Conservation (phyloP, 2,113 vertebrate species). For the Toxostoma redivivum region DNA sequence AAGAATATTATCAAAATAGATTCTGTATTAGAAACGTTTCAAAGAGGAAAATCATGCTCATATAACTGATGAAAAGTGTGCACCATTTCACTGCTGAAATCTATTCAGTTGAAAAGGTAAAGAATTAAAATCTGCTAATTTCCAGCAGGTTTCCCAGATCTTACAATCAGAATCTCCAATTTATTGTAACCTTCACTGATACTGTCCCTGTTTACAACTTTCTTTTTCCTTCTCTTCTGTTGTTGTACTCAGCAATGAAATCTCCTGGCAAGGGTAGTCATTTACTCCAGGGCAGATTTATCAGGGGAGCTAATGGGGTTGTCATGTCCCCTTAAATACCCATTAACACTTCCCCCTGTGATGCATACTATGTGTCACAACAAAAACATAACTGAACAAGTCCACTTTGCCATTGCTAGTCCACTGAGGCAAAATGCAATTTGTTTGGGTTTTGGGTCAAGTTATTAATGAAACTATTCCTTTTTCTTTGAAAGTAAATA, state of each 20-base stretch:
- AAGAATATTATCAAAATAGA: not conserved
- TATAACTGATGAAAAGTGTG: not conserved
- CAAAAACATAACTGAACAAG: not conserved
- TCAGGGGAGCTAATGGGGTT: constrained; percentile 15
- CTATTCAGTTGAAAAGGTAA: not conserved
- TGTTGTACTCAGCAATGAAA: not conserved
- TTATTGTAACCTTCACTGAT: not conserved
- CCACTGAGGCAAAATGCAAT: not conserved
- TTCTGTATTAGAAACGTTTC: not conserved
- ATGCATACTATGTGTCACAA: not conserved
- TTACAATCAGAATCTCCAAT: not conserved
- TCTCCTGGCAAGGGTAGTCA: not conserved
- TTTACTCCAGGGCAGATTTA: constrained; percentile 20
- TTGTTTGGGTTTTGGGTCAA: not conserved
- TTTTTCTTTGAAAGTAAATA: not conserved
- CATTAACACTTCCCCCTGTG: constrained; percentile 17
- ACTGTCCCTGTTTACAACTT: not conserved
- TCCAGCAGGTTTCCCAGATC: not conserved
- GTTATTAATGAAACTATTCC: not conserved
- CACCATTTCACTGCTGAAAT: not conserved
- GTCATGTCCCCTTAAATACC: constrained; percentile 34
- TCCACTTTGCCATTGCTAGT: not conserved
- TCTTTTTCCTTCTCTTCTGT: not conserved
- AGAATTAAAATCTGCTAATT: not conserved
- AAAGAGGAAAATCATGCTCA: not conserved